phyloP scores from a whole-genome alignment of 2,113 vertebrate genomes.

The Aldabrachelys gigantea region DNA sequence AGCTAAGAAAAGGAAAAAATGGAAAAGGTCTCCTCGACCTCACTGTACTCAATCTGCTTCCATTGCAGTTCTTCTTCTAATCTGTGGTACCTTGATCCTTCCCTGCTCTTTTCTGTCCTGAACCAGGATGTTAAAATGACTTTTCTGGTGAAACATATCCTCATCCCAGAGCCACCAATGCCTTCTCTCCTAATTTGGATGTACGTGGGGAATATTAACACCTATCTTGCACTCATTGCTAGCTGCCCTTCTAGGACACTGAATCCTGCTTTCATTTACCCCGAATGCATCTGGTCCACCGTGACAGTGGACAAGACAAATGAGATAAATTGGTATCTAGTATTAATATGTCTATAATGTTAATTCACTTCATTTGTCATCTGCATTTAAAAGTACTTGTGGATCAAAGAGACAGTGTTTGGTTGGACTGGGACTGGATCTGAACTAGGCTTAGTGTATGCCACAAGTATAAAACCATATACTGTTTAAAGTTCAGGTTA shows the following conservation, averaged over 20 bases:
- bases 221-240: accelerated
- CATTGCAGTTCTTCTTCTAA: not conserved
- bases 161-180: not conserved
- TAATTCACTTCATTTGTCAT: too few relatives aligned
- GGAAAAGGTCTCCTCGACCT: not conserved
- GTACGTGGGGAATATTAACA: too few relatives aligned
- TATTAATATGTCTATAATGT: too few relatives aligned
- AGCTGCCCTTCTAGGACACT: not conserved
- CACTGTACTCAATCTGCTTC: not conserved
- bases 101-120: not conserved
- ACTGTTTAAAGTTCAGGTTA: not conserved
- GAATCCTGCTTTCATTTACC: not conserved
- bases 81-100: not conserved
- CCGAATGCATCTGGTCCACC: not conserved
- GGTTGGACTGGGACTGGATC: not conserved
- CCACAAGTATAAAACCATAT: not conserved
- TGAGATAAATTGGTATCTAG: too few relatives aligned
- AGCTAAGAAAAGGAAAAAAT: too few relatives aligned
- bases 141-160: accelerated
- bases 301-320: too few relatives aligned
- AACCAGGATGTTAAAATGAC: not conserved
- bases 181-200: too few relatives aligned
- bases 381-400: too few relatives aligned
- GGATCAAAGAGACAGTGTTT: too few relatives aligned
- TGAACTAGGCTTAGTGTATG: not conserved